Evolutionary conservation across 2,888 invertebrate species (phyloP), one percentile per base, ranked within the genome.

Genomic region (Lamproptera curius): DNA sequence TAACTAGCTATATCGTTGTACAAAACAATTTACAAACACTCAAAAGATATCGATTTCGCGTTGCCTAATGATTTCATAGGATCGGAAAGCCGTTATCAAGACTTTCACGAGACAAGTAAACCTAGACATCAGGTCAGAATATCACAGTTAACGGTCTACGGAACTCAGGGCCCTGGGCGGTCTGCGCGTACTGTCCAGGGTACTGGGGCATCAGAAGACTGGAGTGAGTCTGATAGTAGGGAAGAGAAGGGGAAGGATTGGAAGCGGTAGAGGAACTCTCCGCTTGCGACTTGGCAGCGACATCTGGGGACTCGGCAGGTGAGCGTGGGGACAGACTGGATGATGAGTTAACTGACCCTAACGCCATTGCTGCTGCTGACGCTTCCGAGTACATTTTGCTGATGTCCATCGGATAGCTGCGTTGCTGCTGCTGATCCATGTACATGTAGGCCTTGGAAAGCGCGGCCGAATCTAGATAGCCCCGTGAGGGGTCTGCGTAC

Each of bases 381-480:
- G 90, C 89, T 55, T 91, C 91, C 11, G 90, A 89, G 65, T 91
- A 92, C 86, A 92, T 90, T 68, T 93, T 92, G 57, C 89, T 89
- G 59, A 91, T 91, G 67, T 93, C 93, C 64, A 92, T 85, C 0
- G 90, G 87, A 51, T 91, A 91, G 0, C 84, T 74, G 51, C 88
- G 68, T 16, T 87, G 87, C 48, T 88, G 89, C 42, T 86, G 89
- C 52, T 90, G 91, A 61, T 93, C 93, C 92, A 93, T 92, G 76
- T 93, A 93, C 88, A 93, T 91, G 74, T 93, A 94, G 1, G 93
- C 93, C 69, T 94, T 94, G 65, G 92, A 91, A 9, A 92, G 77
- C 5, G 93, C 92, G 1, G 93, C 92, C 0, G 93, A 91, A 71
- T 93, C 93, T 42, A 93, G 82, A 69, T 94, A 93, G 44, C 91